A percentile compares a stretch with the other conserved stretches of the same genome.
phyloP scores from a whole-genome alignment of 1,140 invertebrate species.

The Lucilia sericata region DNA sequence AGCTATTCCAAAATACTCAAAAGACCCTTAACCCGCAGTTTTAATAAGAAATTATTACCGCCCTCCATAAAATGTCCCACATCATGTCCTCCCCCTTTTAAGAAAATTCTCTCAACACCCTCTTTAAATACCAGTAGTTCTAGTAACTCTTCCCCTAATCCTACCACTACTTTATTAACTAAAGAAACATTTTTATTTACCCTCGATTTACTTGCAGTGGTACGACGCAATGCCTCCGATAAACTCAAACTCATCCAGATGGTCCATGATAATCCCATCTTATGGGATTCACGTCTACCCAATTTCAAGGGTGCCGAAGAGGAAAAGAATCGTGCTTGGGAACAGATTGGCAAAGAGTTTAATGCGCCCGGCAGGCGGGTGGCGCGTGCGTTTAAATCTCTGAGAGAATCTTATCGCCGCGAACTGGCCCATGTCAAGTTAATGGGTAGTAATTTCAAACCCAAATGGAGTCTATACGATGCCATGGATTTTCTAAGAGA shows the following conservation, averaged over 20 bases:
- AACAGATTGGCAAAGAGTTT: conserved; percentile 63
- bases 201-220: conserved; percentile 57
- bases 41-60: neutral
- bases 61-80: neutral
- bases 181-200: conserved; percentile 51
- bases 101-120: neutral
- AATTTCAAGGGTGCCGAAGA: conserved; percentile 67
- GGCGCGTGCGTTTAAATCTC: conserved; percentile 63
- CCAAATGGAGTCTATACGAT: conserved; percentile 64
- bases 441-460: conserved; percentile 65
- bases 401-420: conserved; percentile 65
- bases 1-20: neutral
- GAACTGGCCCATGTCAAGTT: conserved; percentile 63
- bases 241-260: conserved; percentile 65
- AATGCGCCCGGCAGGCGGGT: conserved; percentile 64
- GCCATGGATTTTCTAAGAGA: conserved; percentile 65
- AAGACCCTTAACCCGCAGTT: conserved; percentile 25
- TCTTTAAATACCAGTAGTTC: neutral
- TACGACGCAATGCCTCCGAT: conserved; percentile 64
- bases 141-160: neutral
- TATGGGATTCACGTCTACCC: conserved; percentile 65
- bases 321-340: conserved; percentile 66
- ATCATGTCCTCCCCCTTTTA: neutral
- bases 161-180: neutral
- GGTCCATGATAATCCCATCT: conserved; percentile 65